Base-by-base conservation (phyloP, 2,797 vertebrate species). In the Setipinna tenuifilis region DNA sequence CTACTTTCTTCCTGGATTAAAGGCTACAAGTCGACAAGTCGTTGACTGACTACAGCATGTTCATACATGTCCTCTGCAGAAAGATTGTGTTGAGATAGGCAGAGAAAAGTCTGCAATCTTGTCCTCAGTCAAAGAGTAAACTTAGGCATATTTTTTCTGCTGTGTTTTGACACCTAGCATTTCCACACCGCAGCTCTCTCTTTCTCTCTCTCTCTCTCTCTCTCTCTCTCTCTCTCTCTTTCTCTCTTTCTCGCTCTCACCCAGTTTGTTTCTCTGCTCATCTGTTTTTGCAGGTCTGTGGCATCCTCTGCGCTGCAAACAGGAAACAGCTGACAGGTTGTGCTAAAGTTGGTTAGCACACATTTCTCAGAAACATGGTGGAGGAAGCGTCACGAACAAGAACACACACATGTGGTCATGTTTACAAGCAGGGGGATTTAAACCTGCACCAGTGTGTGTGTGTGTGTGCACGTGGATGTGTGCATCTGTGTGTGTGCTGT, bases 271-370 rank as follows among this genome's bases (percentile, higher is more conserved):
- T 75, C 68, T 75, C 16, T 75, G 14, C 81, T 82, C 41, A 31
- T 50, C 41, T 81, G 41, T 65, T 82, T 41, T 81, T 44, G 46
- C 86, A 87, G 87, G 85, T 88, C 88, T 91, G 91, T 23, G 89
- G 91, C 90, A 83, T 89, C 85, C 86, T 83, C 28, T 87, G 80
- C 84, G 83, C 86, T 86, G 90, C 90, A 91, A 92, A 91, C 91
- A 91, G 91, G 91, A 92, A 92, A 91, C 91, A 92, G 90, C 91
- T 92, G 91, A 90, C 86, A 31, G 7, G 75, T 23, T 83, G 9
- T 54, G 44, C 44, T 86, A 86, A 84, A 46, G 71, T 35, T 82
- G 48, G 80, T 58, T 81, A 87, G 83, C 83, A 59, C 41, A 54
- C 50, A 9, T 54, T 54, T 54, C 50, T 54, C 50, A 54, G 50